Percentiles rank a stretch among this genome's conserved stretches.
Conservation (phyloP, 2,797 vertebrate genomes). For the Spinus pinus region DNA sequence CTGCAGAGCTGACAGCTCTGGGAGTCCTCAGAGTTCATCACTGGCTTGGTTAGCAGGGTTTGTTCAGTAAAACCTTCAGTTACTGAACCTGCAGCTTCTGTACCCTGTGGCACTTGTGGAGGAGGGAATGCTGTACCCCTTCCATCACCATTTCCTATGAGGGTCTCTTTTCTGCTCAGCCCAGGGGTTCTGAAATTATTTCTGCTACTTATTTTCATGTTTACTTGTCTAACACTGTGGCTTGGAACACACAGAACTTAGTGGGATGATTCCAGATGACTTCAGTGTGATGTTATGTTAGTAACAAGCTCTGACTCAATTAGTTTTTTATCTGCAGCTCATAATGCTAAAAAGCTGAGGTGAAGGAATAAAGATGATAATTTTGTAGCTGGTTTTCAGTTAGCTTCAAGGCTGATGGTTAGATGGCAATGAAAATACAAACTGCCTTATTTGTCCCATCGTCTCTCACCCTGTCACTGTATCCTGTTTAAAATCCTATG, state of each 20-base stretch:
- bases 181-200: not conserved
- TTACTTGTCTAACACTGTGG: not conserved
- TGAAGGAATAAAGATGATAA: not conserved
- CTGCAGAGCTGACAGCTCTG: not conserved
- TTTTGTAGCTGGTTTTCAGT: not conserved
- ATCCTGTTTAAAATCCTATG: not conserved
- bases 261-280: slow-evolving; percentile 9
- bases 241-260: not conserved
- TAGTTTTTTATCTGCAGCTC: slow-evolving; percentile 2
- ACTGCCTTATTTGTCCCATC: not conserved
- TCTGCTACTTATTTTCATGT: not conserved
- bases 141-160: not conserved
- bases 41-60: not conserved
- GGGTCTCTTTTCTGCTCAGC: not conserved
- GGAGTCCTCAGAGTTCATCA: not conserved
- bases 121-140: not conserved
- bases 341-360: not conserved
- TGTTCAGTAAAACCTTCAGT: not conserved
- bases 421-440: not conserved
- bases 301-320: not conserved
- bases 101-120: not conserved
- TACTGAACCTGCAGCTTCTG: not conserved
- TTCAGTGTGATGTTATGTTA: not conserved
- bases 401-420: not conserved
- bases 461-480: not conserved